These are phyloP conservation scores for Achatina immaculata DNA, from an alignment of 1,140 invertebrate genomes.

Conservation along the genomic window DNA sequence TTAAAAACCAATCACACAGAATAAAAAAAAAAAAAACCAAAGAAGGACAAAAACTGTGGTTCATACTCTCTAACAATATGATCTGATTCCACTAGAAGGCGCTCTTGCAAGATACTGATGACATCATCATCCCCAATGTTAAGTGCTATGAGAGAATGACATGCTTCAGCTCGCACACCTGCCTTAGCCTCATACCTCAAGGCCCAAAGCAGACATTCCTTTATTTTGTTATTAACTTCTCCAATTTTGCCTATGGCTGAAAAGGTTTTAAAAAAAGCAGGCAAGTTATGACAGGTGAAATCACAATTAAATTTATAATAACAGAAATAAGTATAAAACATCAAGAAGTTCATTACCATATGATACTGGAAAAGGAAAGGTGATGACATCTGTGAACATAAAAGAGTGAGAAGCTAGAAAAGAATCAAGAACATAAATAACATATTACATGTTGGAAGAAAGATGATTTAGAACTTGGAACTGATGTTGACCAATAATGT, in stretches of 20 bases:
- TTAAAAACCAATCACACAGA: neutral
- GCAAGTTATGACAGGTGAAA: no score
- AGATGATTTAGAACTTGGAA: no score
- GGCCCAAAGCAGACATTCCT: slow-evolving; percentile 67
- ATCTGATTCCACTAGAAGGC: slow-evolving; percentile 67
- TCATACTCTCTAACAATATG: slow-evolving; percentile 66
- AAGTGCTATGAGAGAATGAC: slow-evolving; percentile 63
- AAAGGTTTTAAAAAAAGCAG: slow-evolving; percentile 40
- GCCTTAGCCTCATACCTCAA: slow-evolving; percentile 68
- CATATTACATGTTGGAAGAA: no score
- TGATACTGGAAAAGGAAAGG: no score
- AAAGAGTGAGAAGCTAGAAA: no score
- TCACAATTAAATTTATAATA: no score
- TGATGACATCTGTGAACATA: no score
- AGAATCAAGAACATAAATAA: no score
- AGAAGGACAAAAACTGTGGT: neutral
- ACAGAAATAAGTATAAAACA: no score
- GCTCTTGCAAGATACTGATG: slow-evolving; percentile 65
- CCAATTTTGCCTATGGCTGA: slow-evolving; percentile 69
- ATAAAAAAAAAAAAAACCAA: neutral
- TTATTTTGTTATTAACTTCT: slow-evolving; percentile 56
- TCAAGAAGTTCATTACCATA: no score
- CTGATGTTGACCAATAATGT: no score
- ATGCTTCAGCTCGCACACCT: slow-evolving; percentile 68
- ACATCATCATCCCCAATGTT: slow-evolving; percentile 62